Percentiles rank a stretch among this genome's conserved stretches.
Evolutionary conservation across 92 coral and sea anemone genomes (phyloP).

Genomic region (Siderastrea radians): DNA sequence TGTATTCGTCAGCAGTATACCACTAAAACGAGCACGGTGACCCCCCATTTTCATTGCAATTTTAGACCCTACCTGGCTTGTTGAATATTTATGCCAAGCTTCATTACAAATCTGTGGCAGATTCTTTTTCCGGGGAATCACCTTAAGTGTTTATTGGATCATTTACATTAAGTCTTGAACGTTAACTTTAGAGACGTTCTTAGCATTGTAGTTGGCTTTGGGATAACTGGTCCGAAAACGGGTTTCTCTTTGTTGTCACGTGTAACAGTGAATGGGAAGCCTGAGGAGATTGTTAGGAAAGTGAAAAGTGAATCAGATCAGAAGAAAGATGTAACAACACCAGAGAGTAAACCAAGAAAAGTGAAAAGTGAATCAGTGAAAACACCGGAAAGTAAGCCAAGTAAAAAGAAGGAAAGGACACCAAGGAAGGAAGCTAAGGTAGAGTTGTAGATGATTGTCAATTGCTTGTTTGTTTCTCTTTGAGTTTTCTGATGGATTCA

Average conservation of each 20-base stretch:
- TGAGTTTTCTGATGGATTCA: background rate
- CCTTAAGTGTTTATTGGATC: no score
- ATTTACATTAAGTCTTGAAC: no score
- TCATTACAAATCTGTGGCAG: no score
- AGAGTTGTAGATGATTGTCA: background rate
- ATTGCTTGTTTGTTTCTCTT: background rate
- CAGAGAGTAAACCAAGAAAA: background rate
- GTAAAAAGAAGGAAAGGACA: constrained; percentile 30
- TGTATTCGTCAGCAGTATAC: no score
- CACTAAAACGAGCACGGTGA: no score
- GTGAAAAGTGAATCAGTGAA: constrained; percentile 9
- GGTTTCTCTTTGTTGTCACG: no score
- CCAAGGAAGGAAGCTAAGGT: constrained; percentile 38
- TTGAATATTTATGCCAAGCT: no score
- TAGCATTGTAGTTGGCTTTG: no score
- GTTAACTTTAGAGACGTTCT: background rate
- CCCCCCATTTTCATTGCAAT: no score
- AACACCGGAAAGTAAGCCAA: constrained; percentile 18
- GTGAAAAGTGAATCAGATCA: constrained; percentile 17
- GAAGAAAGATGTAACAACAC: background rate
- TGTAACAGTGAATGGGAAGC: constrained; percentile 70
- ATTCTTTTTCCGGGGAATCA: no score
- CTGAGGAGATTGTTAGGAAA: constrained; percentile 31
- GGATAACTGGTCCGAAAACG: no score
- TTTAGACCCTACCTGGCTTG: no score